These are phyloP conservation scores for Gephyroberyx darwinii DNA, from an alignment of 2,797 vertebrate genomes.

Conservation along the genomic window DNA sequence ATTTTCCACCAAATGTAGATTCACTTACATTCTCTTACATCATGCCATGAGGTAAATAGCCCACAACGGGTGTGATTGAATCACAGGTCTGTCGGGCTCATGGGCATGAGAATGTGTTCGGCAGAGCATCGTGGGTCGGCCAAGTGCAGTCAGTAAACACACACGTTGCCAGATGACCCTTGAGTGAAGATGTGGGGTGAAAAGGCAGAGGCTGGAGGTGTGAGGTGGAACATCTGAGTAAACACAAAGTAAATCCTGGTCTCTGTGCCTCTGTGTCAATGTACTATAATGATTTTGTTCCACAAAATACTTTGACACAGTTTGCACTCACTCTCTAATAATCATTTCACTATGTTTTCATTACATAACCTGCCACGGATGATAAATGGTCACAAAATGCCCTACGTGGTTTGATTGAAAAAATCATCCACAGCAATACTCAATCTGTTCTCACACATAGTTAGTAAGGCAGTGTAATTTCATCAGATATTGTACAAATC, in stretches of 20 bases:
- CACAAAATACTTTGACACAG: neutral
- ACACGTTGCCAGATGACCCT: constrained; percentile 5
- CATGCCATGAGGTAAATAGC: constrained; percentile 34
- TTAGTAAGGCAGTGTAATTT: too few relatives aligned
- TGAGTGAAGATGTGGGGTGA: neutral
- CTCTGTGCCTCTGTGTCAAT: neutral
- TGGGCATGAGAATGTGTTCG: constrained; percentile 6
- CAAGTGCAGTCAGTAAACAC: neutral
- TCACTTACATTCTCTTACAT: constrained; percentile 52
- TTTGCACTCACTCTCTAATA: neutral
- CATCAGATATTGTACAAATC: too few relatives aligned
- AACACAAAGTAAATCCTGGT: neutral
- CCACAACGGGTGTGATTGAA: neutral
- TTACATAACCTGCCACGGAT: neutral
- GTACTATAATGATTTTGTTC: neutral
- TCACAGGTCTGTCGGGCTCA: constrained; percentile 10
- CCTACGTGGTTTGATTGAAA: neutral
- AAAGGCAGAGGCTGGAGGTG: neutral
- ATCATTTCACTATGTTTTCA: neutral
- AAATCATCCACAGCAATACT: neutral
- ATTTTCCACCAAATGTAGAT: constrained; percentile 41
- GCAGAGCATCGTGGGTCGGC: neutral
- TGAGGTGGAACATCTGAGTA: neutral
- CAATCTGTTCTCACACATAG: too few relatives aligned
- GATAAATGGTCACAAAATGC: neutral